Percentiles rank a stretch among this genome's conserved stretches.
Conservation (phyloP, 2,888 invertebrate genomes). For the Mylabris sibirica region DNA sequence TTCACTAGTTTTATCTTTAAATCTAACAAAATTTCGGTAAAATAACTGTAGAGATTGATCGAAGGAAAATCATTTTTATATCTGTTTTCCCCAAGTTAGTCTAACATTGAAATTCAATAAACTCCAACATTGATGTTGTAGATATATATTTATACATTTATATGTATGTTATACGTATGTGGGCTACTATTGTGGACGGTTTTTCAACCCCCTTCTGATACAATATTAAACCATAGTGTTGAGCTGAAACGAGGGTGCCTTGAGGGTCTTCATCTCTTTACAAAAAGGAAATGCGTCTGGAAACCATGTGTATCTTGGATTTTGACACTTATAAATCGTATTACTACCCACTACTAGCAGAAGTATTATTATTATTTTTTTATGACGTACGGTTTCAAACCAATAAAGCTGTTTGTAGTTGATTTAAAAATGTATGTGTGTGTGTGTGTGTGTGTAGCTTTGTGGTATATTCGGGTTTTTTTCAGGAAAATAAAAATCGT, state of each 20-base stretch:
- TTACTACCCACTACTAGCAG: conserved; percentile 47
- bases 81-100: conserved; percentile 24
- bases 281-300: conserved; percentile 48
- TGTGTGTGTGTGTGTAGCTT: not conserved
- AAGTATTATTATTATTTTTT: conserved; percentile 42
- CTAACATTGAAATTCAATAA: conserved; percentile 53
- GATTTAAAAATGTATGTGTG: not conserved
- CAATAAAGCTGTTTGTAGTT: conserved; percentile 36
- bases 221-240: conserved; percentile 39
- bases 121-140: conserved; percentile 49
- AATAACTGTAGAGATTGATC: not conserved
- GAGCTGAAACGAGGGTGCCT: conserved; percentile 35
- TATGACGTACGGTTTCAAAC: conserved; percentile 39
- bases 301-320: conserved; percentile 50
- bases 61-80: conserved; percentile 2
- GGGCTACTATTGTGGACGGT: conserved; percentile 41
- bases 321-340: conserved; percentile 54
- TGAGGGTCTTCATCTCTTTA: conserved; percentile 47
- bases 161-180: conserved; percentile 30
- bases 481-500: conserved; percentile 12
- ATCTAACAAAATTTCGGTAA: not conserved
- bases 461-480: conserved; percentile 6
- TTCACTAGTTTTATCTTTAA: not conserved
- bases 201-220: conserved; percentile 41
- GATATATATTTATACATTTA: not conserved